A percentile compares a stretch with the other conserved stretches of the same genome.
Evolutionary conservation across 37 sponge, comb jelly and placozoan genomes (phyloP).

Genomic region (Tethya wilhelma): DNA sequence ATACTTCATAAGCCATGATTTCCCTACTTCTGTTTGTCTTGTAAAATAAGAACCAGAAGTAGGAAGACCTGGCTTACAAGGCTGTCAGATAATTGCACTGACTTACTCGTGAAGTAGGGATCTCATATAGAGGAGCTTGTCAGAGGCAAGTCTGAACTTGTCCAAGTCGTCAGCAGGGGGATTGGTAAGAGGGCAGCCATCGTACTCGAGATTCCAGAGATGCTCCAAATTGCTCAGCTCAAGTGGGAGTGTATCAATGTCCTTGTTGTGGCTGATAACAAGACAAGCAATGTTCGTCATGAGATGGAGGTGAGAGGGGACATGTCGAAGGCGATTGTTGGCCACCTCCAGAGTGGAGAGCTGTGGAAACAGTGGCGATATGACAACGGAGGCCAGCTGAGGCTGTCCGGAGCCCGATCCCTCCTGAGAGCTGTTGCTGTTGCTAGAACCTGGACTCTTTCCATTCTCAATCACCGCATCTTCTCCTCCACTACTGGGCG

Average conservation of each 20-base stretch:
- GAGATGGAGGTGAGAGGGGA: slow-evolving; percentile 68
- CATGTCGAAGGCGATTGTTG: slow-evolving; percentile 41
- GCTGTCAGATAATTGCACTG: neutral
- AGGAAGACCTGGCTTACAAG: neutral
- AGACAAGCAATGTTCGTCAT: slow-evolving; percentile 53
- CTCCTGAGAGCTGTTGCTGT: slow-evolving; percentile 24
- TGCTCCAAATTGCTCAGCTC: slow-evolving; percentile 79
- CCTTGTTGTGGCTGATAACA: slow-evolving; percentile 67
- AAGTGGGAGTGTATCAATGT: slow-evolving; percentile 76
- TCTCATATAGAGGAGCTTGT: slow-evolving; percentile 81
- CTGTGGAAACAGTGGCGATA: slow-evolving; percentile 66
- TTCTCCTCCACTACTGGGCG: neutral
- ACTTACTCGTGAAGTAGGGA: slow-evolving; percentile 84
- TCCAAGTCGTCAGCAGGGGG: slow-evolving; percentile 71
- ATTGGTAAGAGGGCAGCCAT: slow-evolving; percentile 64
- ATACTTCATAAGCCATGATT: no score
- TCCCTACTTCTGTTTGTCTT: neutral
- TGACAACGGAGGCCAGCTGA: slow-evolving; percentile 8
- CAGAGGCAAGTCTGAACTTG: slow-evolving; percentile 67
- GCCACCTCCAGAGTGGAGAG: slow-evolving; percentile 76
- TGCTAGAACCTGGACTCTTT: slow-evolving; percentile 13
- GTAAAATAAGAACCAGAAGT: neutral
- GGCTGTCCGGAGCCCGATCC: slow-evolving; percentile 7
- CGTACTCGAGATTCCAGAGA: slow-evolving; percentile 82
- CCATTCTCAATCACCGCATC: neutral